A percentile compares a stretch with the other conserved stretches of the same genome.
Evolutionary conservation across 2,888 invertebrate species (phyloP).

Genomic region (Prionchulus punctatus): DNA sequence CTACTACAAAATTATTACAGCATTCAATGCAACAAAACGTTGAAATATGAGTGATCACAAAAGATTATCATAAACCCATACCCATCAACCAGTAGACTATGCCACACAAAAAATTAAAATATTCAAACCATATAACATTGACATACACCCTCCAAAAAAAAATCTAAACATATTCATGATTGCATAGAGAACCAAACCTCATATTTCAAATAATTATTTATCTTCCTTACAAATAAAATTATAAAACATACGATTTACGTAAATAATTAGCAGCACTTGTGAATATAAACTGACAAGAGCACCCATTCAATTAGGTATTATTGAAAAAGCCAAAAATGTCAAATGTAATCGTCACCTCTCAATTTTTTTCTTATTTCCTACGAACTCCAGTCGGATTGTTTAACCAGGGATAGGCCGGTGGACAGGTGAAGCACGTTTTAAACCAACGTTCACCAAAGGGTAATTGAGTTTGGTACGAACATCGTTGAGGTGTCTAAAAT

Average conservation of each 20-base stretch:
- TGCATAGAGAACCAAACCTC: not conserved
- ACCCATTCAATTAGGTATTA: not conserved
- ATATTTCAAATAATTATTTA: too few species aligned
- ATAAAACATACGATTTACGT: not conserved
- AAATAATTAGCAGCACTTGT: not conserved
- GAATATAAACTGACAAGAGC: not conserved
- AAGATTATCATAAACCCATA: too few species aligned
- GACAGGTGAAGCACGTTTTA: conserved; percentile 27
- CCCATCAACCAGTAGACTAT: too few species aligned
- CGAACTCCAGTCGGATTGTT: conserved; percentile 18
- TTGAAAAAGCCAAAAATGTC: not conserved
- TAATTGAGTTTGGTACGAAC: conserved; percentile 11
- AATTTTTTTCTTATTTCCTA: not conserved
- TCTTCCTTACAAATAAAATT: not conserved
- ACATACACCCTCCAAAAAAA: too few species aligned
- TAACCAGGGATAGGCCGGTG: conserved; percentile 25
- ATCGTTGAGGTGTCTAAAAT: conserved; percentile 9
- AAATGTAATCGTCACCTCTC: not conserved
- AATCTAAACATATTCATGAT: too few species aligned
- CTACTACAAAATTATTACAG: too few species aligned
- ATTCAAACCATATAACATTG: too few species aligned
- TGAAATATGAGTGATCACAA: too few species aligned
- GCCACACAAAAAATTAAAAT: too few species aligned
- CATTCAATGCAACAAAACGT: too few species aligned
- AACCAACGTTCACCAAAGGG: conserved; percentile 19